phyloP scores from a whole-genome alignment of 1,140 invertebrate species.

The Chelonus insularis region DNA sequence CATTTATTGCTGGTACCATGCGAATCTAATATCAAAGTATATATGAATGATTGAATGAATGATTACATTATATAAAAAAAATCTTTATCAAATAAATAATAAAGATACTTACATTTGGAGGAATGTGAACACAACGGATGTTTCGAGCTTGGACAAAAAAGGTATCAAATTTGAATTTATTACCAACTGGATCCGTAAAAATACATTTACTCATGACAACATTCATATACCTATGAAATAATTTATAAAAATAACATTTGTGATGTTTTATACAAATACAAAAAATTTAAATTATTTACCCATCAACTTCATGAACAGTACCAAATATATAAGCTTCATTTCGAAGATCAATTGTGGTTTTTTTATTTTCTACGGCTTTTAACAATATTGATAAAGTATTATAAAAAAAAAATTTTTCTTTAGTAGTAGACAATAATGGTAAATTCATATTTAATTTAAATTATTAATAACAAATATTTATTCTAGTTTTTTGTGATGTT shows the following conservation, averaged over 20 bases:
- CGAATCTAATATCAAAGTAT: slow-evolving; percentile 39
- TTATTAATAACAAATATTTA: too few species aligned
- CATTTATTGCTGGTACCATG: slow-evolving; percentile 54
- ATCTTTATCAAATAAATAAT: slow-evolving; percentile 18
- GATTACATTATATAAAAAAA: neutral
- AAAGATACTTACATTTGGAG: slow-evolving; percentile 62
- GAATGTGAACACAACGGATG: slow-evolving; percentile 70
- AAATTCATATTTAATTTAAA: too few species aligned
- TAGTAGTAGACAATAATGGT: too few species aligned
- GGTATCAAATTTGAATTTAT: slow-evolving; percentile 54
- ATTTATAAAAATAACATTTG: slow-evolving; percentile 4
- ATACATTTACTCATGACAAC: slow-evolving; percentile 66
- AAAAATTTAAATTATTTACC: slow-evolving; percentile 52
- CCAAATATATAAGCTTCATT: slow-evolving; percentile 68
- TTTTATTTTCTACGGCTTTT: slow-evolving; percentile 66
- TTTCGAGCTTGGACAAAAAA: slow-evolving; percentile 69
- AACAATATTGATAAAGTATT: slow-evolving; percentile 66
- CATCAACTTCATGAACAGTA: slow-evolving; percentile 63
- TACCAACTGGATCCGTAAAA: slow-evolving; percentile 63
- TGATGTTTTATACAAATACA: slow-evolving; percentile 4
- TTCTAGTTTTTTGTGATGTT: too few species aligned
- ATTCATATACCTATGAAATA: slow-evolving; percentile 66
- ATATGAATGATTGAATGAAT: slow-evolving; percentile 9
- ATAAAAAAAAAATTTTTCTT: slow-evolving; percentile 62
- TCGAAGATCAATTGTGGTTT: slow-evolving; percentile 68